phyloP scores from a whole-genome alignment of 1,140 invertebrate species.

The Drosophila malerkotliana region DNA sequence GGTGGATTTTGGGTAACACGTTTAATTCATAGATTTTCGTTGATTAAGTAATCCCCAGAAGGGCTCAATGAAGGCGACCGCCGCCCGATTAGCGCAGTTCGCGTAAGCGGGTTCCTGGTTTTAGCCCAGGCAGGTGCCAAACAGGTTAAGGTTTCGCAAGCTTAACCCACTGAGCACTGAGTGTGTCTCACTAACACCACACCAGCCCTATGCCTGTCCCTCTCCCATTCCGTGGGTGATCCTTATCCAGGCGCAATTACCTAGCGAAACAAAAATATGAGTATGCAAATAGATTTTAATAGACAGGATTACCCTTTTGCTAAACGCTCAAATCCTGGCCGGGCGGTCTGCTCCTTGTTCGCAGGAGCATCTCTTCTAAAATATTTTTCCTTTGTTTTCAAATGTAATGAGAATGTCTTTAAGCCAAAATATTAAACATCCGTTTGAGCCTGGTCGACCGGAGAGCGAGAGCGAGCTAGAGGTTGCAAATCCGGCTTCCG shows the following conservation, averaged over 20 bases:
- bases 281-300: conserved; percentile 83
- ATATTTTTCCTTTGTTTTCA: conserved; percentile 67
- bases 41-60: conserved; percentile 74
- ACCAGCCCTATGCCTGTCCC: neutral
- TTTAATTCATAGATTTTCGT: conserved; percentile 79
- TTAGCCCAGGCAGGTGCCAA: conserved; percentile 58
- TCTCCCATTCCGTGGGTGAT: conserved; percentile 42
- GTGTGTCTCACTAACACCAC: conserved; percentile 13
- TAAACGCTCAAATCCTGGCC: conserved; percentile 74
- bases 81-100: conserved; percentile 74
- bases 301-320: conserved; percentile 80
- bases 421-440: conserved; percentile 82
- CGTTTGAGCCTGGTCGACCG: conserved; percentile 58
- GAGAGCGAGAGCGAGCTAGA: conserved; percentile 20
- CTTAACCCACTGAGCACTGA: conserved; percentile 45
- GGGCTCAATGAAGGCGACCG: conserved; percentile 61
- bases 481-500: conserved; percentile 73
- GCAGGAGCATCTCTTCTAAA: neutral
- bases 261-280: conserved; percentile 79
- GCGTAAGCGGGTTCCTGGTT: conserved; percentile 47
- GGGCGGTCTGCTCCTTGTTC: conserved; percentile 36
- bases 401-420: conserved; percentile 82
- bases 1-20: conserved; percentile 64
- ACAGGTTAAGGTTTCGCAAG: conserved; percentile 41
- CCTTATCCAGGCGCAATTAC: conserved; percentile 79